These are phyloP conservation scores for Otus sunia DNA, from an alignment of 2,113 vertebrate species.

Conservation along the genomic window DNA sequence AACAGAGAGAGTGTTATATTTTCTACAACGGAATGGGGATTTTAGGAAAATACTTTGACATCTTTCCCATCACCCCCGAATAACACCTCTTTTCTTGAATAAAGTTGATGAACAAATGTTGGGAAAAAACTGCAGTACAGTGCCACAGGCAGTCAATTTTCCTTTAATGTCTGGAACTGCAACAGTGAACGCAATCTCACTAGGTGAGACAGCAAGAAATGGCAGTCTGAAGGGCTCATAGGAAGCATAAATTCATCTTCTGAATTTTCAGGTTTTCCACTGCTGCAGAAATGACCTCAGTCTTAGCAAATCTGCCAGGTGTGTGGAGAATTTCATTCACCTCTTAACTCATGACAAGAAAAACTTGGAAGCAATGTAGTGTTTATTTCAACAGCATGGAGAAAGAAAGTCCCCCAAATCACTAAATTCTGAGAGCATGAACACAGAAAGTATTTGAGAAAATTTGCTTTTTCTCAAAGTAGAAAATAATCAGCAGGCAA, in stretches of 20 bases:
- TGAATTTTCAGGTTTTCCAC: neutral
- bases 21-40: neutral
- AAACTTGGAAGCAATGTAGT: neutral
- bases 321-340: neutral
- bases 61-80: fast-evolving
- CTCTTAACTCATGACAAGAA: neutral
- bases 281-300: neutral
- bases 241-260: neutral
- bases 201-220: neutral
- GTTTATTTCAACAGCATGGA: neutral
- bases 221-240: neutral
- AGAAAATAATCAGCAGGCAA: neutral
- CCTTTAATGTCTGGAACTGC: neutral
- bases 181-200: neutral
- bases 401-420: neutral
- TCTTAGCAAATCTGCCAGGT: neutral
- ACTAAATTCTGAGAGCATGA: neutral
- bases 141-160: neutral
- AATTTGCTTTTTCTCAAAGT: neutral
- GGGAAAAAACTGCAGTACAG: neutral
- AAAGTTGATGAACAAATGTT: neutral
- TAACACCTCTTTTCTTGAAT: neutral
- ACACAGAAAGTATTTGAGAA: neutral
- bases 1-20: fast-evolving
- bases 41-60: neutral